Base-by-base conservation (phyloP, 2,797 vertebrate species). In the Myotis pilosus region DNA sequence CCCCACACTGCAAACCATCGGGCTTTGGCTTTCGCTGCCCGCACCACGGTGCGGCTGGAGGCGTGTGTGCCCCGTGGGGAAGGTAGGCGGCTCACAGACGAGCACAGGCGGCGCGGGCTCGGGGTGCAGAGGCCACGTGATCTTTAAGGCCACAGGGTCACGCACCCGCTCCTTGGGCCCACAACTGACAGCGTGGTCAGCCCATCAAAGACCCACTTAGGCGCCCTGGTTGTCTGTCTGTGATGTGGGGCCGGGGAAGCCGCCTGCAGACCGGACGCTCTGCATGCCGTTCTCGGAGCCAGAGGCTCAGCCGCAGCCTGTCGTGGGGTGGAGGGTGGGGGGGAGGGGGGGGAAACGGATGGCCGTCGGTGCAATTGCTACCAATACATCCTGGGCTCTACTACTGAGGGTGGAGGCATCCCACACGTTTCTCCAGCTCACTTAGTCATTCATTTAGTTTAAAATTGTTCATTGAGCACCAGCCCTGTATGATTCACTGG, bases 211-310 rank as follows among this genome's bases (percentile, higher is more conserved):
- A 66, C 19, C 6, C 16, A 13, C 60, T 33, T 22, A 38, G 23
- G n/a, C 15, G 53, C 25, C 9, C 51, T 41, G 41, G 30, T 23
- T 87, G 51, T 16, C 19, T 33, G 25, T 25, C 44, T 92, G 60
- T 8, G 19, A 33, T 22, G n/a, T 6, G 28, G 64, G 1, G 2
- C 30, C 0, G 12, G 16, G 10, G 8, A 17, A 44, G 64, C 66
- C 44, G 71, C 88, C 68, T 51, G 51, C 47, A 85, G 92, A 51
- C 19, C 33, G 74, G 82, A 72, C n/a, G 80, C 47, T 44, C 55
- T 81, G 78, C 41, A 49, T 44, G 33, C 3, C 1, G 10, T 36
- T 72, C 78, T 47, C 19, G 33, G 6, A 44, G 38, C 17, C 8
- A 0, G 23, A 51, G n/a, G 49, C 62, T 79, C 11, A 3, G 80